These are phyloP conservation scores for Agelas oroides DNA, from an alignment of 37 sponge, comb jelly and placozoan species.

Conservation along the genomic window DNA sequence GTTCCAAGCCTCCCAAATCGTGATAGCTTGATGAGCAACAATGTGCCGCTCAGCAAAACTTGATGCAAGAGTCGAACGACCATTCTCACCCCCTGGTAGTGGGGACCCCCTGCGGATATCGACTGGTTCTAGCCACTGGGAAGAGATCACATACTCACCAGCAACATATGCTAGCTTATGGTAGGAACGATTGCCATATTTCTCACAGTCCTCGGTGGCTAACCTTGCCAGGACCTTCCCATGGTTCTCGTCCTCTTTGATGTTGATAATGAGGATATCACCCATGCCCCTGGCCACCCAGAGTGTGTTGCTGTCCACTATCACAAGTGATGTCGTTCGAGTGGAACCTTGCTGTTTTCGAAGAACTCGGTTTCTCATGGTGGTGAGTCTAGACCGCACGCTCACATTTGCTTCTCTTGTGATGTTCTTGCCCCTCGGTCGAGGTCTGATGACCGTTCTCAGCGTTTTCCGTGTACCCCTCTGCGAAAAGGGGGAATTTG, in stretches of 20 bases:
- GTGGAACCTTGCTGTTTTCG: slow-evolving; percentile 71
- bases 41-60: background rate
- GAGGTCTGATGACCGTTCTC: background rate
- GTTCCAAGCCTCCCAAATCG: slow-evolving; percentile 81
- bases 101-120: slow-evolving; percentile 18
- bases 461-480: slow-evolving; percentile 49
- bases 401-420: background rate
- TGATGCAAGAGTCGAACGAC: background rate
- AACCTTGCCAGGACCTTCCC: slow-evolving; percentile 77
- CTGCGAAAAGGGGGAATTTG: slow-evolving; percentile 46
- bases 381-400: slow-evolving; percentile 11
- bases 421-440: slow-evolving; percentile 41
- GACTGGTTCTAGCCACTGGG: slow-evolving; percentile 83
- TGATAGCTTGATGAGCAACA: slow-evolving; percentile 64
- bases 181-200: slow-evolving; percentile 81
- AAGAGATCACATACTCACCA: slow-evolving; percentile 75
- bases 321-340: slow-evolving; percentile 79
- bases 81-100: background rate
- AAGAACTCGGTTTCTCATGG: slow-evolving; percentile 23
- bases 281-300: slow-evolving; percentile 95
- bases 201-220: slow-evolving; percentile 68
- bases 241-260: slow-evolving; percentile 28
- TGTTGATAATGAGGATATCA: slow-evolving; percentile 79
- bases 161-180: slow-evolving; percentile 69
- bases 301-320: slow-evolving; percentile 75